A percentile compares a stretch with the other conserved stretches of the same genome.
Conservation (phyloP, 2,797 vertebrate species). For the Pagetopsis macropterus region DNA sequence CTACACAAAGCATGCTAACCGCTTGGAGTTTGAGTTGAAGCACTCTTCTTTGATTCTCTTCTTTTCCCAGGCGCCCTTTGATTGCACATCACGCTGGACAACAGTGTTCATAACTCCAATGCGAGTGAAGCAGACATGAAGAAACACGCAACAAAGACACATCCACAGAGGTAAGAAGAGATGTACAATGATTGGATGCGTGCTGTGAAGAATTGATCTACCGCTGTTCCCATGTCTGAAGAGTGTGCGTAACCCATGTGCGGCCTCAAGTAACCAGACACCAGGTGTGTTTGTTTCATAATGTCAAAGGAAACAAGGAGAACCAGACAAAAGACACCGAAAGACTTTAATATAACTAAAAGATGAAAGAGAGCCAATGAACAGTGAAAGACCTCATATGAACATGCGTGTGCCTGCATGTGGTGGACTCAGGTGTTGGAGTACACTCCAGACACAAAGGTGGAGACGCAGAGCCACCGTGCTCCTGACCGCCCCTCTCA, state of each 20-base stretch:
- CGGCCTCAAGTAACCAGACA: conserved; percentile 48
- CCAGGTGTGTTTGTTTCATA: conserved; percentile 74
- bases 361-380: conserved; percentile 68
- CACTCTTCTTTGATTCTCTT: conserved; percentile 1
- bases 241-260: conserved; percentile 24
- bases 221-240: conserved; percentile 37
- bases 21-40: conserved; percentile 9
- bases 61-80: background rate
- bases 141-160: conserved; percentile 31
- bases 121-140: conserved; percentile 16
- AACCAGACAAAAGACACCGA: conserved; percentile 44
- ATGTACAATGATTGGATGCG: conserved; percentile 38
- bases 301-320: conserved; percentile 51
- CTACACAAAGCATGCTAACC: background rate
- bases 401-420: conserved; percentile 22
- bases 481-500: conserved; percentile 46
- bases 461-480: conserved; percentile 70
- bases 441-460: conserved; percentile 80
- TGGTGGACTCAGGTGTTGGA: conserved; percentile 90
- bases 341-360: conserved; percentile 58
- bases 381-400: conserved; percentile 34
- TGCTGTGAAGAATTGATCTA: conserved; percentile 34
- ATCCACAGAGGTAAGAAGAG: conserved; percentile 16
- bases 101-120: conserved; percentile 19
- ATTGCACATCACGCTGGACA: background rate